These are phyloP conservation scores for Bettongia penicillata DNA, from an alignment of 2,113 vertebrate species.

Conservation along the genomic window DNA sequence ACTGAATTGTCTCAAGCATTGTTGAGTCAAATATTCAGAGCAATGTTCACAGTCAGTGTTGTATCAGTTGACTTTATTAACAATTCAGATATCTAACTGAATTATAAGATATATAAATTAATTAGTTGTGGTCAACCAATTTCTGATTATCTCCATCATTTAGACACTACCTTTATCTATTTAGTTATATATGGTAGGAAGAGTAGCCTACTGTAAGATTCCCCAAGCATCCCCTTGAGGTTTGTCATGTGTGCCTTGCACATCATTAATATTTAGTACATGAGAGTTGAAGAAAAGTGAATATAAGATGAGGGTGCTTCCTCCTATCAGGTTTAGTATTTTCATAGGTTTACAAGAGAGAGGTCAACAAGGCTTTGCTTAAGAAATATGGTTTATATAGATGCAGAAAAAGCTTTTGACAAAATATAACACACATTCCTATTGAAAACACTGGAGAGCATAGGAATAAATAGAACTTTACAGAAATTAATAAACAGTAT, in stretches of 20 bases:
- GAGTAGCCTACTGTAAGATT: background rate
- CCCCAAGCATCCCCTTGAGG: background rate
- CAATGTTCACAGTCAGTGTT: constrained; percentile 17
- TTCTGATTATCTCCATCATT: constrained; percentile 16
- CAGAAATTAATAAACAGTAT: too few species aligned
- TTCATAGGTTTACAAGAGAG: background rate
- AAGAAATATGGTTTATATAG: background rate
- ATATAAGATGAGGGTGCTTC: background rate
- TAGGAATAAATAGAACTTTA: too few species aligned
- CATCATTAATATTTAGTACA: background rate
- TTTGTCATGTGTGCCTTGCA: background rate
- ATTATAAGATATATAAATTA: constrained; percentile 28
- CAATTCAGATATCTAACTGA: background rate
- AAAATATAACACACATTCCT: too few species aligned
- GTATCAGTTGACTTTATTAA: constrained; percentile 24
- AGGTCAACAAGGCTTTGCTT: background rate
- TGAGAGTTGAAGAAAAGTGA: background rate
- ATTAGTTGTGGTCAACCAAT: background rate
- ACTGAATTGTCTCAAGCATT: background rate
- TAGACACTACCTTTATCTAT: background rate
- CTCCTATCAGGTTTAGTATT: background rate
- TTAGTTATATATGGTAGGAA: constrained; percentile 1
- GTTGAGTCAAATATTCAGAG: background rate
- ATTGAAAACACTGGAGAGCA: too few species aligned
- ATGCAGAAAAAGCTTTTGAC: too few species aligned